A percentile compares a stretch with the other conserved stretches of the same genome.
These are phyloP conservation scores for Phalera bucephala DNA, from an alignment of 2,888 invertebrate genomes.

Conservation along the genomic window DNA sequence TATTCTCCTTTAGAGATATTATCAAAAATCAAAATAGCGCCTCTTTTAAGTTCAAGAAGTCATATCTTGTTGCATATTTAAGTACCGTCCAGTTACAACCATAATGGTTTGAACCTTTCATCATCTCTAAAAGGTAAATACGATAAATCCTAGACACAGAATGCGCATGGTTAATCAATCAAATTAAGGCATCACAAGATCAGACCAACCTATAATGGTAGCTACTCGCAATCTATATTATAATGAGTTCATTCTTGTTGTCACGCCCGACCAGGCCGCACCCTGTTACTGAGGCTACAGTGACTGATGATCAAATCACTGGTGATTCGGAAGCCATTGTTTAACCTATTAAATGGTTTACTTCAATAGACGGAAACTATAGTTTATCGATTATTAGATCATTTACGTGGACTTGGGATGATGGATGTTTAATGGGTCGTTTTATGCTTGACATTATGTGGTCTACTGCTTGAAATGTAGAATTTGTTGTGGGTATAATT, in stretches of 20 bases:
- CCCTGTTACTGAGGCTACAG: conserved; percentile 12
- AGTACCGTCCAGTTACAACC: too few species aligned
- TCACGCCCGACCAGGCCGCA: conserved; percentile 21
- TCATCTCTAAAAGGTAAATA: not conserved
- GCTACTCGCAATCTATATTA: conserved; percentile 16
- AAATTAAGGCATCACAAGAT: not conserved
- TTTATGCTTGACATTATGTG: too few species aligned
- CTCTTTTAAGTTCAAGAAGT: too few species aligned
- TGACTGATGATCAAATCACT: not conserved
- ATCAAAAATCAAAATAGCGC: too few species aligned
- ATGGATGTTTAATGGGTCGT: too few species aligned
- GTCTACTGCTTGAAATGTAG: too few species aligned
- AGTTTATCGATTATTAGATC: not conserved
- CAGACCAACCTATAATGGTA: conserved; percentile 1
- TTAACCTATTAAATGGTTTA: not conserved
- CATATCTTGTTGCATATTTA: too few species aligned
- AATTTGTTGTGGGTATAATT: too few species aligned
- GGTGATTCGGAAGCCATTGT: conserved; percentile 1
- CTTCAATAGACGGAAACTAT: not conserved
- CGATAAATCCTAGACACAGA: not conserved
- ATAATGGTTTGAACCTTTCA: not conserved
- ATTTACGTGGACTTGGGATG: not conserved
- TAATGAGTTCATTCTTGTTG: conserved; percentile 8
- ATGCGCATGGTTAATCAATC: not conserved
- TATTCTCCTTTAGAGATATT: too few species aligned